These are phyloP conservation scores for Heliconius congener DNA, from an alignment of 1,140 invertebrate genomes.

Conservation along the genomic window DNA sequence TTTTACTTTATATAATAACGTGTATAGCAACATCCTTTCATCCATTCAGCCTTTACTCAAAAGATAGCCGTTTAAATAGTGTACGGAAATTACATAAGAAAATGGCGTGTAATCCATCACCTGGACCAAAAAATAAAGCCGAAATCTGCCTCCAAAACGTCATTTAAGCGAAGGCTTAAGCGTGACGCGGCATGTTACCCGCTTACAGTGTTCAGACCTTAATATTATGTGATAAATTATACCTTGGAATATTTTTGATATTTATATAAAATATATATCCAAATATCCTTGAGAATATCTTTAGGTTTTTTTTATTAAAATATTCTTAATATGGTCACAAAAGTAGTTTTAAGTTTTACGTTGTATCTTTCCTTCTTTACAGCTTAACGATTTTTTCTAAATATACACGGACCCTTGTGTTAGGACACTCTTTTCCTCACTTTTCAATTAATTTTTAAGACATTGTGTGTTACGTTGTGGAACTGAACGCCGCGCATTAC, in stretches of 20 bases:
- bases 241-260: neutral
- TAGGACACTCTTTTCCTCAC: no score
- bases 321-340: no score
- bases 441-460: no score
- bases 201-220: slow-evolving; percentile 23
- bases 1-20: no score
- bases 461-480: no score
- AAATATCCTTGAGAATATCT: no score
- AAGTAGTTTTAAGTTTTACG: no score
- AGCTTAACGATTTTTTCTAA: no score
- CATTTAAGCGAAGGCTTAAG: slow-evolving; percentile 49
- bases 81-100: slow-evolving; percentile 77
- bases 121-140: slow-evolving; percentile 71
- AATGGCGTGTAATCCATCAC: slow-evolving; percentile 74
- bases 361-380: no score
- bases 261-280: neutral
- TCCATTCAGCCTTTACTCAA: neutral
- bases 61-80: slow-evolving; percentile 59
- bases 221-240: slow-evolving; percentile 19
- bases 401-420: no score
- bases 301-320: no score
- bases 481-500: no score
- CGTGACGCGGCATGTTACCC: slow-evolving; percentile 46
- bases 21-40: neutral
- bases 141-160: slow-evolving; percentile 69